Base-by-base conservation (phyloP, 1,140 invertebrate genomes). In the Neelides sp. region DNA sequence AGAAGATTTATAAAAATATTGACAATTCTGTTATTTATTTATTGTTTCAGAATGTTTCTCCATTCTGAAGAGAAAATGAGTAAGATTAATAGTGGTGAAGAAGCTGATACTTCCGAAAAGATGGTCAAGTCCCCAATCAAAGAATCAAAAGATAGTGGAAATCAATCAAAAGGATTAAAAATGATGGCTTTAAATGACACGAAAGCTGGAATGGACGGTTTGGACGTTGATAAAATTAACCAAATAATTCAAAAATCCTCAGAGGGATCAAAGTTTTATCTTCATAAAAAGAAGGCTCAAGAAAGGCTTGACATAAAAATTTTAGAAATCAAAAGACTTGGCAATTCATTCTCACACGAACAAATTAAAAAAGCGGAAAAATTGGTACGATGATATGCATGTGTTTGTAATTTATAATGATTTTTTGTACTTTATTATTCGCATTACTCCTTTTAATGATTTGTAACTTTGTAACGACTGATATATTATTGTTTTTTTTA, bases 151-250 rank as follows among this genome's bases (percentile, higher is more conserved):
- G n/a, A n/a, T n/a, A n/a, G n/a, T n/a, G n/a, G n/a, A n/a, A n/a
- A n/a, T n/a, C n/a, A n/a, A n/a, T n/a, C n/a, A n/a, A n/a, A n/a
- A n/a, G n/a, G n/a, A n/a, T n/a, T n/a, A n/a, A n/a, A n/a, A 27
- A 24, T 57, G 19, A 62, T 62, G 48, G 42, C 46, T 26, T 37
- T 63, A 13, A 63, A 63, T 39, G 53, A 72, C 45, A 66, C 68
- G 45, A 77, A 77, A 61, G 75, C 75, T 48, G 76, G 76, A 12
- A 76, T 78, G 74, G 62, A 69, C 60, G 71, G 72, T 15, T 54
- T 79, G 10, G 74, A 79, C 61, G 72, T 71, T 44, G 72, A 71
- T 15, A 66, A 63, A 50, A 77, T 79, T 8, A 78, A 78, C 63
- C 63, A 72, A 62, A 72, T 77, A 35, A 77, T 79, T 48, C 57